These are phyloP conservation scores for Standfussiana lucernea DNA, from an alignment of 2,888 invertebrate genomes.

Conservation along the genomic window DNA sequence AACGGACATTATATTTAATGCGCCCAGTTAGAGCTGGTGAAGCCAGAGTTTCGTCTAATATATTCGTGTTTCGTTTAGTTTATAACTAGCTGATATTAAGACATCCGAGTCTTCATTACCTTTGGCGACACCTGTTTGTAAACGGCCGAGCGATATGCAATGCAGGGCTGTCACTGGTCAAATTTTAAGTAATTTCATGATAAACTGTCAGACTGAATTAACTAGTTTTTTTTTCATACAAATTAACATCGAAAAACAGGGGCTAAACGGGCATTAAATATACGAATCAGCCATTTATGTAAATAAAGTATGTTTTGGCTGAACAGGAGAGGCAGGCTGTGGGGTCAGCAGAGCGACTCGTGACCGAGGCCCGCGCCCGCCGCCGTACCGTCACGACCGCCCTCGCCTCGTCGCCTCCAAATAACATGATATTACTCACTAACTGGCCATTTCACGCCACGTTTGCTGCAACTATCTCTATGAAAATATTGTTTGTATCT, in stretches of 20 bases:
- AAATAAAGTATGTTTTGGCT: constrained; percentile 68
- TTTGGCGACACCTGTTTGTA: constrained; percentile 74
- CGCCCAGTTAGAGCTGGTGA: constrained; percentile 73
- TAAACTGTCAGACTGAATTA: constrained; percentile 3
- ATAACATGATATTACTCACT: constrained; percentile 90
- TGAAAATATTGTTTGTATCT: constrained; percentile 69
- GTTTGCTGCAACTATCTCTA: constrained; percentile 78
- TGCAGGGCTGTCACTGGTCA: constrained; percentile 65
- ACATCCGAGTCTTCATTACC: constrained; percentile 78
- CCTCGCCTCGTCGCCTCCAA: constrained; percentile 85
- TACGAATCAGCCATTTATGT: constrained; percentile 62
- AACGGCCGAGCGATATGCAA: constrained; percentile 54
- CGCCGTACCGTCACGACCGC: constrained; percentile 84
- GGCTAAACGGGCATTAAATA: constrained; percentile 44
- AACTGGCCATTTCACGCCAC: constrained; percentile 89
- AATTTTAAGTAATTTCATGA: background rate
- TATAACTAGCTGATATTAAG: constrained; percentile 81
- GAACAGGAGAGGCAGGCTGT: constrained; percentile 73
- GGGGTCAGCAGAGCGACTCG: constrained; percentile 88
- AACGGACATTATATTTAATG: constrained; percentile 78
- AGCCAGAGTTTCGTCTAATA: constrained; percentile 77
- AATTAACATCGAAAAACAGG: constrained; percentile 19
- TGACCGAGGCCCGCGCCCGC: constrained; percentile 82
- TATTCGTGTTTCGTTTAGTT: constrained; percentile 79
- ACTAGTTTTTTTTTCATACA: constrained; percentile 9